Evolutionary conservation across 2,888 invertebrate genomes (phyloP).

Genomic region (Eupithecia tripunctaria): DNA sequence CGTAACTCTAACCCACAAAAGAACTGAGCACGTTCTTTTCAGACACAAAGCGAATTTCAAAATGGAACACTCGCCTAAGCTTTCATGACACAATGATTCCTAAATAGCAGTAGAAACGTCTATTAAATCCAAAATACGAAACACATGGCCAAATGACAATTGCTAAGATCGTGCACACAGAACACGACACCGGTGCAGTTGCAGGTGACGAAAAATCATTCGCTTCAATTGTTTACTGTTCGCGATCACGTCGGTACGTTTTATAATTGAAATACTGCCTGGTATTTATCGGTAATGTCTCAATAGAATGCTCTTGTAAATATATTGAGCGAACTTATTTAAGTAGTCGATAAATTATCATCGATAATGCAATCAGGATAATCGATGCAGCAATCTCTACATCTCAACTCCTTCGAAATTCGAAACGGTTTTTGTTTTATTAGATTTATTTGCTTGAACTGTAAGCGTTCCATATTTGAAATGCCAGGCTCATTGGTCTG

Average conservation of each 20-base stretch:
- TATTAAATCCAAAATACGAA: constrained; percentile 53
- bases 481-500: constrained; percentile 46
- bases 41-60: constrained; percentile 25
- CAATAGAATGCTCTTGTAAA: constrained; percentile 28
- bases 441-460: constrained; percentile 32
- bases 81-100: constrained; percentile 35
- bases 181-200: constrained; percentile 46
- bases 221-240: constrained; percentile 59
- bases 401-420: constrained; percentile 9
- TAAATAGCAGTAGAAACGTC: constrained; percentile 53
- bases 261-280: constrained; percentile 47
- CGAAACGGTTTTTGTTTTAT: constrained; percentile 2
- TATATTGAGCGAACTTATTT: constrained; percentile 14
- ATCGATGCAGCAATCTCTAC: constrained; percentile 14
- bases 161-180: constrained; percentile 58
- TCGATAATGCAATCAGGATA: constrained; percentile 15
- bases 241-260: constrained; percentile 50
- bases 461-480: constrained; percentile 42
- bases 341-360: constrained; percentile 37
- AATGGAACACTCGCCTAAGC: constrained; percentile 26
- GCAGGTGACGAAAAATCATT: constrained; percentile 64
- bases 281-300: constrained; percentile 42
- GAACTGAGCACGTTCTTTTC: constrained; percentile 24
- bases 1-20: constrained; percentile 19
- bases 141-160: constrained; percentile 51